Conservation (phyloP, 2,797 vertebrate genomes). For the Aeoliscus strigatus region DNA sequence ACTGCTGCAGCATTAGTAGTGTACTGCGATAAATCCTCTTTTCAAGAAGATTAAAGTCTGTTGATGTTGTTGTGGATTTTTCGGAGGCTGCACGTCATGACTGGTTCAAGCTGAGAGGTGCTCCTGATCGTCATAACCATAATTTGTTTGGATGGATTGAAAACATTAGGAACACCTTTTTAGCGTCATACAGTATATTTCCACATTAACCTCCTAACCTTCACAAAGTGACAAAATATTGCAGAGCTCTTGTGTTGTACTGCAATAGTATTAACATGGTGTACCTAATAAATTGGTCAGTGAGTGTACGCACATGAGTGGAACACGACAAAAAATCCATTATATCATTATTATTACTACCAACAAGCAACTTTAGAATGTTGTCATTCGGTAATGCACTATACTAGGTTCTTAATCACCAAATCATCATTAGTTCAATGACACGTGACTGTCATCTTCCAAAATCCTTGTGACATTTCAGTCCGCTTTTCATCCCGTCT, state of each 20-base stretch:
- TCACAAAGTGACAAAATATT: neutral
- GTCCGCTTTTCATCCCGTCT: conserved; percentile 63
- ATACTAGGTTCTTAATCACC: conserved; percentile 49
- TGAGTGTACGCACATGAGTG: conserved; percentile 50
- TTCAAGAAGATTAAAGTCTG: too few relatives aligned
- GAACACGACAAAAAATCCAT: conserved; percentile 56
- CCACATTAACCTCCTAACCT: too few relatives aligned
- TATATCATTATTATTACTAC: conserved; percentile 62
- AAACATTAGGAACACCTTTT: too few relatives aligned
- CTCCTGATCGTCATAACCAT: too few relatives aligned
- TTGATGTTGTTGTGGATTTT: too few relatives aligned
- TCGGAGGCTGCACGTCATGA: too few relatives aligned
- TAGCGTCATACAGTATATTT: too few relatives aligned
- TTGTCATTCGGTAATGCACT: conserved; percentile 59
- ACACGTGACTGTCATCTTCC: conserved; percentile 83
- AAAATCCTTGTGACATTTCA: conserved; percentile 79
- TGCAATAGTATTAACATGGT: neutral
- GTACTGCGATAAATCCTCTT: neutral
- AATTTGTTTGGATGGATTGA: too few relatives aligned
- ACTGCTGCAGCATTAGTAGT: too few relatives aligned
- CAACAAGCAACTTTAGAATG: conserved; percentile 66
- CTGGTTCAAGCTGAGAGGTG: too few relatives aligned
- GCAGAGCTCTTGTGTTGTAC: neutral
- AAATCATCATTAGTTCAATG: conserved; percentile 46
- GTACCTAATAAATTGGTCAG: neutral